phyloP scores from a whole-genome alignment of 2,797 vertebrate species.

The Buceros bicornis region DNA sequence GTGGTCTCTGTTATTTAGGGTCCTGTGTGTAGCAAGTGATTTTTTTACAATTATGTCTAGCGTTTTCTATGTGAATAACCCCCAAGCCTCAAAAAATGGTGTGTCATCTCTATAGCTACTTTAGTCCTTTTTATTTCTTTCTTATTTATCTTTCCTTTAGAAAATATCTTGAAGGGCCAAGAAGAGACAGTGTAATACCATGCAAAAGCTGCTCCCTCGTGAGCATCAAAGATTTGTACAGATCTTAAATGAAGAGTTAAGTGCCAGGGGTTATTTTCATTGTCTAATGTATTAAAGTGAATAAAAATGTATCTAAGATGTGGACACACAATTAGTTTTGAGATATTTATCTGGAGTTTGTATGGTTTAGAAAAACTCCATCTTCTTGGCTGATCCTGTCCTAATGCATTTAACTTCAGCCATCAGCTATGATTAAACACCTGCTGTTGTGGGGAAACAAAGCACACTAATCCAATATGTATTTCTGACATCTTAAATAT shows the following conservation, averaged over 20 bases:
- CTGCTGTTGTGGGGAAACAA: conserved; percentile 99
- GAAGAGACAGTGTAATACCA: conserved; percentile 44
- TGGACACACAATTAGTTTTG: conserved; percentile 87
- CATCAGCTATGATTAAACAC: conserved; percentile 99
- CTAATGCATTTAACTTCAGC: conserved; percentile 99
- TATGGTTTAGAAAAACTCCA: conserved; percentile 89
- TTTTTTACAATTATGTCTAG: not conserved
- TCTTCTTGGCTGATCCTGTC: conserved; percentile 95
- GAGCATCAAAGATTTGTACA: conserved; percentile 73
- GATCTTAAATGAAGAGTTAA: conserved; percentile 78
- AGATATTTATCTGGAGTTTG: conserved; percentile 88
- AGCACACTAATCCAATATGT: conserved; percentile 98
- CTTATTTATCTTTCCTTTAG: not conserved
- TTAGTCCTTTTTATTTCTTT: conserved; percentile 17
- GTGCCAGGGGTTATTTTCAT: conserved; percentile 80
- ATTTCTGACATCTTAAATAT: conserved; percentile 99
- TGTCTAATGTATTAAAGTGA: conserved; percentile 84
- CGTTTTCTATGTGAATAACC: conserved; percentile 29
- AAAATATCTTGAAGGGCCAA: conserved; percentile 67
- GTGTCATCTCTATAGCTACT: not conserved
- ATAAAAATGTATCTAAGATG: conserved; percentile 86
- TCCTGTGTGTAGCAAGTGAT: not conserved
- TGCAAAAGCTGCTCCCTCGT: conserved; percentile 71
- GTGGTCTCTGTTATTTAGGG: not conserved
- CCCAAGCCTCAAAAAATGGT: not conserved